Evolutionary conservation across 2,797 vertebrate species (phyloP).

Genomic region (Chelon labrosus): DNA sequence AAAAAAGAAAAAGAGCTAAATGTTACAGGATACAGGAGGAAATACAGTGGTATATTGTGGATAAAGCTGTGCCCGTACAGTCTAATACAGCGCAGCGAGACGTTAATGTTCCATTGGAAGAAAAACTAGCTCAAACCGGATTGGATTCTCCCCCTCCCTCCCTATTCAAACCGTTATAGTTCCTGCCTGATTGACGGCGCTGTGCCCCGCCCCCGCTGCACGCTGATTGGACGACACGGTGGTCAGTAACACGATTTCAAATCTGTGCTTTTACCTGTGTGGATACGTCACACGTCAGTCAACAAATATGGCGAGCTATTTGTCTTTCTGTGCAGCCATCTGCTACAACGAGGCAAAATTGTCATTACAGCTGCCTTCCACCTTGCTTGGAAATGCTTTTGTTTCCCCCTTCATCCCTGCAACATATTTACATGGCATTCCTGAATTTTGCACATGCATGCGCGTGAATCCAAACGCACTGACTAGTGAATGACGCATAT

Average conservation of each 20-base stretch:
- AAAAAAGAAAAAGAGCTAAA: conserved; percentile 51
- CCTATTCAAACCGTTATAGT: conserved; percentile 83
- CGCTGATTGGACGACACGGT: conserved; percentile 78
- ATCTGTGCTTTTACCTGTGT: conserved; percentile 78
- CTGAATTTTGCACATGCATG: not conserved
- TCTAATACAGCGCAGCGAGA: conserved; percentile 81
- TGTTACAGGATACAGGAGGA: conserved; percentile 48
- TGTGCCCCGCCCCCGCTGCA: conserved; percentile 61
- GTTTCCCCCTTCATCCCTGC: not conserved
- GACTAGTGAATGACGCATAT: not conserved
- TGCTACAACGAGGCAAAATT: conserved; percentile 59
- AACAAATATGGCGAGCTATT: conserved; percentile 59
- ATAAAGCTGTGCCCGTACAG: conserved; percentile 82
- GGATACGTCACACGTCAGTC: conserved; percentile 82
- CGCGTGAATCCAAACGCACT: not conserved
- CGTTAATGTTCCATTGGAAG: conserved; percentile 89
- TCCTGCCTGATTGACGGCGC: conserved; percentile 70
- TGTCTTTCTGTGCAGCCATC: conserved; percentile 65
- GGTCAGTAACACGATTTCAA: conserved; percentile 78
- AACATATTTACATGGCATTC: rapidly evolving
- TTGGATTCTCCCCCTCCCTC: conserved; percentile 88
- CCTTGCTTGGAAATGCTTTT: rapidly evolving
- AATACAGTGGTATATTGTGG: conserved; percentile 78
- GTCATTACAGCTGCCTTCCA: conserved; percentile 24
- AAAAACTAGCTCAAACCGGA: conserved; percentile 94